A percentile compares a stretch with the other conserved stretches of the same genome.
These are phyloP conservation scores for Anarhynchus alexandrinus DNA, from an alignment of 2,113 vertebrate species.

Conservation along the genomic window DNA sequence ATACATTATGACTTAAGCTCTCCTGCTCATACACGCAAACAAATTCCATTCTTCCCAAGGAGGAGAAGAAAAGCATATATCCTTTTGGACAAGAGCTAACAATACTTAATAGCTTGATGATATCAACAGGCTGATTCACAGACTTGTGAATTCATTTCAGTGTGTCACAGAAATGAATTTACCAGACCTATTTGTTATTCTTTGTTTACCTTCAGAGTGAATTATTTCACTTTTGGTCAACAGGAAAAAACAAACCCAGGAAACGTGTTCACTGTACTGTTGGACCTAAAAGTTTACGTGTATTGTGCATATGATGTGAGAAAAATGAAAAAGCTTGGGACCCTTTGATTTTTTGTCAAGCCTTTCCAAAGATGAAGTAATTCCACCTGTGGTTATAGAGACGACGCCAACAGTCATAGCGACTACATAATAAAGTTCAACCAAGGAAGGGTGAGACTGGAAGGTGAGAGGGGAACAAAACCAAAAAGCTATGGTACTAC, in stretches of 20 bases:
- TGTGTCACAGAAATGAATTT: slow-evolving; percentile 51
- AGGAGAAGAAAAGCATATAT: slow-evolving; percentile 42
- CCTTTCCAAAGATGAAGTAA: background rate
- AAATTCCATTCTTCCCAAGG: slow-evolving; percentile 38
- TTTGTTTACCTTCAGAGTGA: slow-evolving; percentile 52
- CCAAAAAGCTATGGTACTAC: background rate
- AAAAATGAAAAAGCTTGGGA: background rate
- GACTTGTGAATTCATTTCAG: slow-evolving; percentile 48
- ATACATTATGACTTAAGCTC: background rate
- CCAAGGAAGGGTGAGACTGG: background rate
- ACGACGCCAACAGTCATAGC: background rate
- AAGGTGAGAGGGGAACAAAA: background rate
- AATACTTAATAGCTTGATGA: slow-evolving; percentile 43
- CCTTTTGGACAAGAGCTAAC: slow-evolving; percentile 30
- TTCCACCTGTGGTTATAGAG: background rate
- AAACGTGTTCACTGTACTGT: slow-evolving; percentile 5
- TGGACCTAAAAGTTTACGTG: background rate
- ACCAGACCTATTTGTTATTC: slow-evolving; percentile 39
- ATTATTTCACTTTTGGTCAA: slow-evolving; percentile 46
- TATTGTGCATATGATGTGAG: background rate
- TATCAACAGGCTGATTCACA: slow-evolving; percentile 47
- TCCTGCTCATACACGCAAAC: background rate
- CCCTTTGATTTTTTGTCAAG: background rate
- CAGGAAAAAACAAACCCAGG: slow-evolving; percentile 65
- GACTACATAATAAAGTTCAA: background rate